Base-by-base conservation (phyloP, 2,797 vertebrate species). In the Cyclura pinguis region DNA sequence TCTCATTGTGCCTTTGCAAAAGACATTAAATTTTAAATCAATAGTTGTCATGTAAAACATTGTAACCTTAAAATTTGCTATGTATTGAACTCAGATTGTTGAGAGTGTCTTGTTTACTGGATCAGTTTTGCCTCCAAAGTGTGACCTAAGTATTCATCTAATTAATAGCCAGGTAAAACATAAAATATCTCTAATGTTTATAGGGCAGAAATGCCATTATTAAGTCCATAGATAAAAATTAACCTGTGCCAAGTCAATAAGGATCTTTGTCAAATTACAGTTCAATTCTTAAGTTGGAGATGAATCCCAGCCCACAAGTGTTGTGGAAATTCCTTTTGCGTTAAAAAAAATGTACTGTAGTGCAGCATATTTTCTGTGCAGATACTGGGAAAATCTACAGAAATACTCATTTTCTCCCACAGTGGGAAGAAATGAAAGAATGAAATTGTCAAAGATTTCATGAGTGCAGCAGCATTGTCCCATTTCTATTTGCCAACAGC, bases 271-370 rank as follows among this genome's bases (percentile, higher is more conserved):
- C 24, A 86, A 81, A 89, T 89, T 86, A 82, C 77, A 91, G n/a
- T 64, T 85, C 35, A 82, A 22, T 50, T 76, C 72, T 64, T 80
- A 85, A 88, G 22, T 38, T 91, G 89, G 38, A 88, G 86, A 92
- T 84, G 87, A 93, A 92, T 55, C 67, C n/a, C 47, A 67, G n/a
- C n/a, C n/a, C n/a, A n/a, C n/a, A n/a, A n/a, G n/a, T n/a, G n/a
- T n/a, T n/a, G n/a, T n/a, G n/a, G n/a, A n/a, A n/a, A n/a, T n/a
- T n/a, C n/a, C n/a, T n/a, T n/a, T n/a, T n/a, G n/a, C n/a, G n/a
- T n/a, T n/a, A n/a, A n/a, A n/a, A n/a, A n/a, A n/a, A n/a, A n/a
- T n/a, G n/a, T n/a, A n/a, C n/a, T n/a, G n/a, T n/a, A n/a, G n/a
- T n/a, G n/a, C n/a, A n/a, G n/a, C n/a, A n/a, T n/a, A n/a, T n/a